These are phyloP conservation scores for Cyphomyrus plagiostoma DNA, from an alignment of 2,113 vertebrate species.

Conservation along the genomic window DNA sequence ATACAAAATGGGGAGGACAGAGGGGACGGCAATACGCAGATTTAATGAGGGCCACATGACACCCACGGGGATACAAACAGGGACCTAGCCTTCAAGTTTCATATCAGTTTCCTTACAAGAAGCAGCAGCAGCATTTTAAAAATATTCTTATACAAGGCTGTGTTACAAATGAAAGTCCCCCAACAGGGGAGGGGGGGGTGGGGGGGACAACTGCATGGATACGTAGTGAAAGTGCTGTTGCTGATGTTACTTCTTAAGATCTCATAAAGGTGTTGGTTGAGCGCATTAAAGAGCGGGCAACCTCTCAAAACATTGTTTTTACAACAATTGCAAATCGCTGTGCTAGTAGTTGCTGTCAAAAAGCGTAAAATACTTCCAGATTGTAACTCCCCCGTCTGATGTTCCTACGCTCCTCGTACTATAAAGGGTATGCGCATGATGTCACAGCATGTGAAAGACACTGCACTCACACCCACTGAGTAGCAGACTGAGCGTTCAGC, in stretches of 20 bases:
- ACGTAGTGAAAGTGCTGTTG: background rate
- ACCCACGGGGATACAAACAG: background rate
- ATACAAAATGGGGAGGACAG: background rate
- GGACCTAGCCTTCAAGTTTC: background rate
- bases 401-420: too few relatives aligned
- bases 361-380: too few relatives aligned
- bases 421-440: too few relatives aligned
- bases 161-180: background rate
- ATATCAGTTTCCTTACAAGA: background rate
- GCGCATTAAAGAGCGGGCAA: background rate
- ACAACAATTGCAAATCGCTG: too few relatives aligned
- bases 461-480: too few relatives aligned
- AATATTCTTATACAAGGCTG: background rate
- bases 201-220: background rate
- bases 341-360: too few relatives aligned
- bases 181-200: background rate
- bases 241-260: background rate
- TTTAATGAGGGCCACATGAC: background rate
- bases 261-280: background rate
- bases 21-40: background rate
- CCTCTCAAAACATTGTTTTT: too few relatives aligned
- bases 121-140: background rate
- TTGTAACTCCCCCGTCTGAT: too few relatives aligned
- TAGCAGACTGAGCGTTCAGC: too few relatives aligned
- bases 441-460: too few relatives aligned